Evolutionary conservation across 2,797 vertebrate genomes (phyloP).

Genomic region (Hoplostethus atlanticus): DNA sequence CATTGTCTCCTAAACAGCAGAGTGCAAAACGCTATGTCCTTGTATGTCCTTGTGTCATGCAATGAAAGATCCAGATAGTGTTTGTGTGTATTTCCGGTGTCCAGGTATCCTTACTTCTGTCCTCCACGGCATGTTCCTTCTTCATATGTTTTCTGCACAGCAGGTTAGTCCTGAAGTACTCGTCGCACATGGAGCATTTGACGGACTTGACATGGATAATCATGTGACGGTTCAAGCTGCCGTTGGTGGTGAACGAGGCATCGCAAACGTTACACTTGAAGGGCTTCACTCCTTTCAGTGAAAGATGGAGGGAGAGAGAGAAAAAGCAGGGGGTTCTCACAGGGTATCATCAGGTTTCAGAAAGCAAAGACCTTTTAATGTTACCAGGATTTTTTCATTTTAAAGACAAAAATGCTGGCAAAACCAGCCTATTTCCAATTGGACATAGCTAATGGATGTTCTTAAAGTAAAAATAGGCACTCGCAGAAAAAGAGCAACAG

Average conservation of each 20-base stretch:
- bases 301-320: not conserved
- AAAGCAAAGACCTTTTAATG: too few species aligned
- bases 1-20: too few species aligned
- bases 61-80: not conserved
- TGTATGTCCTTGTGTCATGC: not conserved
- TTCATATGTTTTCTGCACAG: constrained; percentile 96
- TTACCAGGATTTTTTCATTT: not conserved
- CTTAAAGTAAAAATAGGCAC: too few species aligned
- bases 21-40: not conserved
- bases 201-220: constrained; percentile 95
- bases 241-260: constrained; percentile 96
- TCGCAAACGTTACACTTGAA: constrained; percentile 94
- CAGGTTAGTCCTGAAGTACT: constrained; percentile 93
- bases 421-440: too few species aligned
- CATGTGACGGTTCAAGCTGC: constrained; percentile 97
- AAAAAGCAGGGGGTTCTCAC: not conserved
- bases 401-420: not conserved
- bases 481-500: too few species aligned
- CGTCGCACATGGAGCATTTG: constrained; percentile 93
- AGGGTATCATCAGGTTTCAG: not conserved
- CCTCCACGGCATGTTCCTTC: constrained; percentile 89
- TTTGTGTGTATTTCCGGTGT: not conserved
- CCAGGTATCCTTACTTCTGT: constrained; percentile 75
- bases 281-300: constrained; percentile 91
- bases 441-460: too few species aligned